Conservation (phyloP, 1,140 invertebrate species). For the Vollenhovia emeryi region DNA sequence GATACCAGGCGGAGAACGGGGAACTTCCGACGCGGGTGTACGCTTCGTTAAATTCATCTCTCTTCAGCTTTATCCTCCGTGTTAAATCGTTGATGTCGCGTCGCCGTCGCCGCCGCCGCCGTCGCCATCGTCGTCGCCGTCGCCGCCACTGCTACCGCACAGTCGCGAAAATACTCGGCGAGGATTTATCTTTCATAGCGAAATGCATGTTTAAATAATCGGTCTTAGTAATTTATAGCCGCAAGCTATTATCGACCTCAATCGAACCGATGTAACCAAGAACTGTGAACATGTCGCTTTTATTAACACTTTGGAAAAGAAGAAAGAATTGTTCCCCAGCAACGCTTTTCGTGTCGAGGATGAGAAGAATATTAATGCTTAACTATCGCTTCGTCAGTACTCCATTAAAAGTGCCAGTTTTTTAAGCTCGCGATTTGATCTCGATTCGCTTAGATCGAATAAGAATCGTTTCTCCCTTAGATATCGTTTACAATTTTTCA, state of each 20-base stretch:
- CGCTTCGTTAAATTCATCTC: slow-evolving; percentile 32
- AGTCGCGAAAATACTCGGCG: slow-evolving; percentile 20
- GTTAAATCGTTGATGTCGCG: slow-evolving; percentile 48
- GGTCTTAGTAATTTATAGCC: neutral
- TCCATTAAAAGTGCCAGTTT: neutral
- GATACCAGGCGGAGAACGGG: neutral
- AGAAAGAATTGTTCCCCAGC: neutral
- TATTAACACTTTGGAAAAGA: neutral
- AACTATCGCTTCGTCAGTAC: neutral
- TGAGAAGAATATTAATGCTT: neutral
- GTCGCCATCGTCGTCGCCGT: neutral
- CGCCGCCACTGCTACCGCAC: neutral
- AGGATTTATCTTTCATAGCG: slow-evolving; percentile 23
- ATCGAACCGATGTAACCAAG: neutral
- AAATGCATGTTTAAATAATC: slow-evolving; percentile 44
- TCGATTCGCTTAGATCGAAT: neutral
- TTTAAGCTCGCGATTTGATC: neutral
- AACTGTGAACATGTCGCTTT: neutral
- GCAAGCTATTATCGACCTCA: neutral
- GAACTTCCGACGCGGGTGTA: slow-evolving; percentile 12
- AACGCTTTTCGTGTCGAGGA: neutral
- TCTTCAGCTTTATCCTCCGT: slow-evolving; percentile 1
- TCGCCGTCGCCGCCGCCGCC: neutral
- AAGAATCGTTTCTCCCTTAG: neutral
- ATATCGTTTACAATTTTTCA: neutral